Percentiles rank a stretch among this genome's conserved stretches.
phyloP scores from a whole-genome alignment of 2,888 invertebrate species.

The Netelia inedita region DNA sequence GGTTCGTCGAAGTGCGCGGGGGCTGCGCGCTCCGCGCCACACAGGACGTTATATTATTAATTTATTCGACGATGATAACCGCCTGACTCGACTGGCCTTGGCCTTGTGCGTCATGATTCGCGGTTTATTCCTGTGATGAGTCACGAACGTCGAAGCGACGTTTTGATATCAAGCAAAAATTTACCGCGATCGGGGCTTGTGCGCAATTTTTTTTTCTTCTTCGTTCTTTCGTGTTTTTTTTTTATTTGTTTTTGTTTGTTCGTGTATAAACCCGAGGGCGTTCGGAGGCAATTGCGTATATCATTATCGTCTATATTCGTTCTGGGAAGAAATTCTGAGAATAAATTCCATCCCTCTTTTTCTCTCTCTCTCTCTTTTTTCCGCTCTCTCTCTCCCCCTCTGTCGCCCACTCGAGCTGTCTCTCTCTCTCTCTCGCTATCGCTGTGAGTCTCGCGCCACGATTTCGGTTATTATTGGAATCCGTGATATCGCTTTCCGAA shows the following conservation, averaged over 20 bases:
- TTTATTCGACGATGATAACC: constrained; percentile 79
- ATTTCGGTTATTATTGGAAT: too few species aligned
- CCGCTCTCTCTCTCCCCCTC: too few species aligned
- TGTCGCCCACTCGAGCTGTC: too few species aligned
- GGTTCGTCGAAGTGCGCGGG: constrained; percentile 46
- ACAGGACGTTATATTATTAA: constrained; percentile 73
- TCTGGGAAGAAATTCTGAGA: background rate
- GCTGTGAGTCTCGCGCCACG: too few species aligned
- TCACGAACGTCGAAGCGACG: constrained; percentile 59
- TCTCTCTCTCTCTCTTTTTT: too few species aligned
- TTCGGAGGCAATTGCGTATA: background rate
- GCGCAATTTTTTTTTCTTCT: background rate
- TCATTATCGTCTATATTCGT: background rate
- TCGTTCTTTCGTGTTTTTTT: background rate
- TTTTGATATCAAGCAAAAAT: constrained; percentile 10
- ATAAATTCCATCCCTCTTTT: too few species aligned
- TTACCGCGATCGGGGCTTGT: constrained; percentile 31
- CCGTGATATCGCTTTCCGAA: too few species aligned
- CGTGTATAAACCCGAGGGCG: background rate
- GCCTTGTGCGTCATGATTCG: constrained; percentile 77
- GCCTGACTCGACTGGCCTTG: constrained; percentile 76
- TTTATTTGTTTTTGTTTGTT: constrained; percentile 7
- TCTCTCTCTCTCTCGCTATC: too few species aligned
- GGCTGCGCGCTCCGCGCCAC: constrained; percentile 21
- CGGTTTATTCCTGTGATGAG: constrained; percentile 59